Evolutionary conservation across 2,888 invertebrate genomes (phyloP).

Genomic region (Synergus gifuensis): DNA sequence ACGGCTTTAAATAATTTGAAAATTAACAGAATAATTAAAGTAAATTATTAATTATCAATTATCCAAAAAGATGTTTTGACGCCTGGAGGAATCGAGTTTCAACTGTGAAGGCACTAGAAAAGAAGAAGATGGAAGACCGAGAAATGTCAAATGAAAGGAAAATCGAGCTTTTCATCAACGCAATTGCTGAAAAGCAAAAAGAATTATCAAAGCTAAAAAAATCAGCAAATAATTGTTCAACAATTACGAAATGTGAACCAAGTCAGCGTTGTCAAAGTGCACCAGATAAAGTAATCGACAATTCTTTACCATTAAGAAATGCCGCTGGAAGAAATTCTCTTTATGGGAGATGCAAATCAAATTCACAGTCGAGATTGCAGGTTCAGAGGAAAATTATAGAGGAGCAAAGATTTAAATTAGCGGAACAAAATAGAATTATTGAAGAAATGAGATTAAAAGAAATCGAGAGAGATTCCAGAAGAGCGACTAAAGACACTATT

Average conservation of each 20-base stretch:
- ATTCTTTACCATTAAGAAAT: constrained; percentile 17
- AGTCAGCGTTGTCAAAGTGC: constrained; percentile 43
- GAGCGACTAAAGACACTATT: constrained; percentile 78
- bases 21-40: not conserved
- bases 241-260: constrained; percentile 8
- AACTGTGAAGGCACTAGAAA: constrained; percentile 47
- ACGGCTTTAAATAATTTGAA: not conserved
- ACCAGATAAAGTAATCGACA: constrained; percentile 35
- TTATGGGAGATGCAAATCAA: not conserved
- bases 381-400: constrained; percentile 87
- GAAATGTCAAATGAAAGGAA: constrained; percentile 66
- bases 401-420: constrained; percentile 84
- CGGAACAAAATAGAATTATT: constrained; percentile 86
- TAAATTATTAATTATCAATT: not conserved
- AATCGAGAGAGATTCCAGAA: constrained; percentile 81
- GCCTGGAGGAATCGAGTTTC: constrained; percentile 61
- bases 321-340: constrained; percentile 15
- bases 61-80: constrained; percentile 60
- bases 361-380: constrained; percentile 70
- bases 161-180: constrained; percentile 70
- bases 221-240: not conserved
- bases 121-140: constrained; percentile 53
- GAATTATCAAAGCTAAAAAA: constrained; percentile 54
- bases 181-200: constrained; percentile 68
- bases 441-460: constrained; percentile 86